phyloP scores from a whole-genome alignment of 2,113 vertebrate species.

The Chloropsis cyanopogon region DNA sequence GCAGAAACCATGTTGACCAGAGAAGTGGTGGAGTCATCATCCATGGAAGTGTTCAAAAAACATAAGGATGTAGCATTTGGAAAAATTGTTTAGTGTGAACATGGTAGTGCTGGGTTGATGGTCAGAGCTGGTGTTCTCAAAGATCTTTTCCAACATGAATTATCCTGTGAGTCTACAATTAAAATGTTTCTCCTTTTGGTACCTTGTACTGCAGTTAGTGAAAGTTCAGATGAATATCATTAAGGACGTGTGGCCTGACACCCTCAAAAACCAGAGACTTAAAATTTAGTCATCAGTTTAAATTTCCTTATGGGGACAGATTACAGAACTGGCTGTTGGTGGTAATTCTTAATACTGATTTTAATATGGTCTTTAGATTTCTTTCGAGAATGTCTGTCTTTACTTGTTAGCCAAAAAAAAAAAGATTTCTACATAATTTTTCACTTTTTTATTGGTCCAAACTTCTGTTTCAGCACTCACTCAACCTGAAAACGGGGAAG shows the following conservation, averaged over 20 bases:
- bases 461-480: neutral
- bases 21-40: neutral
- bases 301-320: neutral
- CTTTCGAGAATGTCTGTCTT: neutral
- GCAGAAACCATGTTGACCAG: neutral
- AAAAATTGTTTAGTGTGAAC: neutral
- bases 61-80: neutral
- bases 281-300: neutral
- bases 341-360: neutral
- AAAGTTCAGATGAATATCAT: neutral
- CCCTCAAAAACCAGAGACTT: neutral
- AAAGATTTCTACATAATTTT: neutral
- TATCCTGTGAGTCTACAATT: neutral
- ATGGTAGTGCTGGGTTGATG: accelerated
- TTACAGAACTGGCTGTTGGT: neutral
- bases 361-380: neutral
- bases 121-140: neutral
- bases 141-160: neutral
- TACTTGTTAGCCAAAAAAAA: neutral
- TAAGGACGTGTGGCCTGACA: neutral
- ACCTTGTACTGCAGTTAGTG: neutral
- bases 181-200: neutral
- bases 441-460: accelerated
- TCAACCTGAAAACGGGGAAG: neutral
- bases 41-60: neutral